Evolutionary conservation across 2,113 vertebrate genomes (phyloP), one percentile per base, ranked within the genome.

Genomic region (Chloroceryle aenea): DNA sequence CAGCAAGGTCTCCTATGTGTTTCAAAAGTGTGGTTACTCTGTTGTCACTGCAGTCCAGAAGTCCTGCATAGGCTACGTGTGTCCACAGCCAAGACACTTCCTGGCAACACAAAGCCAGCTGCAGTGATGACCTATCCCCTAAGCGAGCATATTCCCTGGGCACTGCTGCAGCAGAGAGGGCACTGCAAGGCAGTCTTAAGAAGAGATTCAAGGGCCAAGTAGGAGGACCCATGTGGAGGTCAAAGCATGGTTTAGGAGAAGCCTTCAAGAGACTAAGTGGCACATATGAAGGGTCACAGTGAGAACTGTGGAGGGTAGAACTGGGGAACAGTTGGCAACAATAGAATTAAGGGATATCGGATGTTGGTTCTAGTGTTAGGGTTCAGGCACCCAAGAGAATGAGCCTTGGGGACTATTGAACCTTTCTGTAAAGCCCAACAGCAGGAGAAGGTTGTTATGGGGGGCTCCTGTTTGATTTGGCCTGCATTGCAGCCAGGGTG

Each of bases 341-440:
- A 0, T 27, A 76, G 71, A 76, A 53, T 76, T 14, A 79, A 27
- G 6, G 25, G 16, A 27, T 6, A 6, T 55, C 27, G 53, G 30
- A 4, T 86, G 21, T 43, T 0, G 0, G 1, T 85, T 85, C 75
- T 64, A 42, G 48, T 1, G 5, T 76, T 48, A 86, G 34, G 15
- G 26, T 56, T 59, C 45, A 92, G 27, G 32, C 19, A 58, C 2
- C 2, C 3, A 32, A 30, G 14, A 76, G 6, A 52, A 18, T 7
- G 12, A 17, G 6, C 42, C 34, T 7, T 66, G 27, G 29, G 27
- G 5, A 36, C 30, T 55, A 1, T 13, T n/a, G 30, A 83, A 73
- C 8, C 14, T 80, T 83, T 89, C 68, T 80, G 50, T 17, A 73
- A 34, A 73, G 43, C 27, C 32, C 45, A 82, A 18, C 4, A 61